Evolutionary conservation across 2,888 invertebrate genomes (phyloP), one percentile per base, ranked within the genome.

Genomic region (Erpobdella octoculata): DNA sequence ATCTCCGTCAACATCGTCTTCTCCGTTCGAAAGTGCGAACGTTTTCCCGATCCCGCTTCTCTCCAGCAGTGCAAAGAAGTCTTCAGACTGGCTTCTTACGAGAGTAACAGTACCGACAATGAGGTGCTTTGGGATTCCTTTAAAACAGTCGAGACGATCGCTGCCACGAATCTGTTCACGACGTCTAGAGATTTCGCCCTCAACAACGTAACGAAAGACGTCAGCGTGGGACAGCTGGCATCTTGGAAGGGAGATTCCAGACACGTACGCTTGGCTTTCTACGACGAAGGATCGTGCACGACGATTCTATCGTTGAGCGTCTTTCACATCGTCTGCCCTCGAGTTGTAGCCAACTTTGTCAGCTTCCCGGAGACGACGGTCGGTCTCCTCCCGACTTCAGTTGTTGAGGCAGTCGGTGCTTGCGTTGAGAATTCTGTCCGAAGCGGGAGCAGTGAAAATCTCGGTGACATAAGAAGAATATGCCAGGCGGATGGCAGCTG

Each of bases 61-160:
- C 41, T 41, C n/a, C 38, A 67, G 25, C 67, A 67, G 25, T 67
- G 67, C 67, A 67, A 67, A 15, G 67, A 67, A 33, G 67, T 67
- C 46, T 67, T 67, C 67, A 38, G 41, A 46, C 46, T 67, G 2
- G 67, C 67, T 28, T 67, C 38, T 33, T 12, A 38, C 46, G 41
- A 67, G 9, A 41, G 67, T 31, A 28, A 41, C 1, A 31, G 31
- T 4, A 46, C 38, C 5, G 58, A 58, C 8, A 6, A 9, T n/a
- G 67, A 67, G 9, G 25, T 41, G n/a, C 31, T 41, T 15, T 67
- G 67, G 67, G 67, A 67, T n/a, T 12, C 37, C 1, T 67, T 67
- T 33, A 41, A 15, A 25, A 36, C 41, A 41, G 41, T 67, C 12
- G 67, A 67, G 25, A 67, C 67, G 21, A 33, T 67, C 3, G 67